Conservation (phyloP, 35 echinoderm and acorn worm species). For the Ophiothrix spiculata region DNA sequence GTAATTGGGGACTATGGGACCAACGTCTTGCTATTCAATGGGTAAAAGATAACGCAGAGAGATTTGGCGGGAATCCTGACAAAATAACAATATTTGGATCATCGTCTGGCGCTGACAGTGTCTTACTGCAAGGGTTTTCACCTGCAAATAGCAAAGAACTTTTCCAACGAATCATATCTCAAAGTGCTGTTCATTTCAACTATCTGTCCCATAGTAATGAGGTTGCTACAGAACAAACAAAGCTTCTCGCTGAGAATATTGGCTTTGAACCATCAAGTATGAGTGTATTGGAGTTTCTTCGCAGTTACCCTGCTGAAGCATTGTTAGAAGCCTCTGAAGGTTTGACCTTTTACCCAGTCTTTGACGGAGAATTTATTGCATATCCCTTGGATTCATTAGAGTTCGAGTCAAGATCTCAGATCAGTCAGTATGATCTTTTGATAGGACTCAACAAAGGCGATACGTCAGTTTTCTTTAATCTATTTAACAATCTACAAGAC, state of each 20-base stretch:
- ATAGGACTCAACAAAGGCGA: conserved; percentile 44
- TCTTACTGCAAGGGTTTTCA: not conserved
- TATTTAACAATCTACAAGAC: not conserved
- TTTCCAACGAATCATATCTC: conserved; percentile 17
- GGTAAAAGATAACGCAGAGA: conserved; percentile 28
- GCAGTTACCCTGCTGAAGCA: not conserved
- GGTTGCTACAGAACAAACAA: conserved; percentile 4
- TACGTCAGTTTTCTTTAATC: not conserved
- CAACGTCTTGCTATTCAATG: conserved; percentile 38
- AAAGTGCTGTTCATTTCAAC: not conserved
- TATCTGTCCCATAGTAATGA: not conserved
- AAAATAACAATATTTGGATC: conserved; percentile 41
- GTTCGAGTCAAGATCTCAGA: not conserved
- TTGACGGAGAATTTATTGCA: conserved; percentile 44
- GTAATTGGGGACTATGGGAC: conserved; percentile 42
- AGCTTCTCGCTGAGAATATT: not conserved
- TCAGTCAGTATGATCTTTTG: conserved; percentile 41
- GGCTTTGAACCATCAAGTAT: not conserved
- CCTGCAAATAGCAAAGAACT: not conserved
- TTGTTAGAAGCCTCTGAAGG: not conserved
- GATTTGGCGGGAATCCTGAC: conserved; percentile 31
- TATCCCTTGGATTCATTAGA: not conserved
- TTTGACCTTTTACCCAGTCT: not conserved
- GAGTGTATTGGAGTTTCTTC: conserved; percentile 22
- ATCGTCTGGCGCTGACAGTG: conserved; percentile 17